Evolutionary conservation across 2,113 vertebrate species (phyloP).

Genomic region (Protobothrops mucrosquamatus): DNA sequence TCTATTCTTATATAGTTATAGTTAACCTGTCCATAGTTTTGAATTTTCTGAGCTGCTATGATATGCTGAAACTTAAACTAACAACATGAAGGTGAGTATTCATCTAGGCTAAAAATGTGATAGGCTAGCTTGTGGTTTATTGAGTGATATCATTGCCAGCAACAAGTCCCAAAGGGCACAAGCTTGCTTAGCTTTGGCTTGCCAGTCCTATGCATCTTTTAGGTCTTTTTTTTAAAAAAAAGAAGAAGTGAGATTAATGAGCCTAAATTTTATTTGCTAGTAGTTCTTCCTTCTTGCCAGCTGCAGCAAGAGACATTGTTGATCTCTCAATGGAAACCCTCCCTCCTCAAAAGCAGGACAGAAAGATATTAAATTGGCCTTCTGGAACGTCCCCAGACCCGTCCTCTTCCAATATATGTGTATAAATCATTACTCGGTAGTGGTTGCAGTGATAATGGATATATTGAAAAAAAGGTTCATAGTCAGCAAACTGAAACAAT

Average conservation of each 20-base stretch:
- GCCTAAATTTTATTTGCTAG: not conserved
- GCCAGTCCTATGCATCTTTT: not conserved
- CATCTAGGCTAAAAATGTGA: not conserved
- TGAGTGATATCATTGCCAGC: not conserved
- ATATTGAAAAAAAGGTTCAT: slow-evolving; percentile 26
- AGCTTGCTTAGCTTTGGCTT: not conserved
- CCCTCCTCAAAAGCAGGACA: not conserved
- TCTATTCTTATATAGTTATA: not conserved
- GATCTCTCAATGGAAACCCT: slow-evolving; percentile 18
- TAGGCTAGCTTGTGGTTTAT: not conserved
- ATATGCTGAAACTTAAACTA: not conserved
- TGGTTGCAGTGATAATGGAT: slow-evolving; percentile 28
- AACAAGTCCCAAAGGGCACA: not conserved
- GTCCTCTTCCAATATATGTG: slow-evolving; percentile 8
- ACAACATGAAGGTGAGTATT: not conserved
- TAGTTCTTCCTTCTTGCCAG: not conserved
- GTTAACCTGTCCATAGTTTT: not conserved
- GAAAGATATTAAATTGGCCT: slow-evolving; percentile 31
- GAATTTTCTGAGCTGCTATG: not conserved
- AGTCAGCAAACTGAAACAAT: slow-evolving; percentile 26
- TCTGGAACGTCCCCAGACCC: slow-evolving; percentile 3
- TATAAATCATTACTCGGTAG: not conserved
- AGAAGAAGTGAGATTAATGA: not conserved
- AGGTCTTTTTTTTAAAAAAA: not conserved
- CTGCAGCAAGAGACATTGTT: not conserved